Evolutionary conservation across 92 coral and sea anemone genomes (phyloP).

Genomic region (Meandrina meandrites): DNA sequence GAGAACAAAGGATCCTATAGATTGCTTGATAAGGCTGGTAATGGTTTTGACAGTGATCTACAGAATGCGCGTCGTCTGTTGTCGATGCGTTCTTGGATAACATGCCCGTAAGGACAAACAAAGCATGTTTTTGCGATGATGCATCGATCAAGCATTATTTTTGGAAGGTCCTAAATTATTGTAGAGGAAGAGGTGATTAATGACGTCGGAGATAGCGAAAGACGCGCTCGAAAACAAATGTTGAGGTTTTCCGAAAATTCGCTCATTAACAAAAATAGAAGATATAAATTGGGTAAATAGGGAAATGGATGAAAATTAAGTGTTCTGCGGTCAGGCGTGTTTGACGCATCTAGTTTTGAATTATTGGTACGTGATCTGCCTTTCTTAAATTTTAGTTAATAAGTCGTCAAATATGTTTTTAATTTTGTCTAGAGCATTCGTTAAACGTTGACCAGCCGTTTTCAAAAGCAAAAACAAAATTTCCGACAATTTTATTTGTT

Average conservation of each 20-base stretch:
- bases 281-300: slow-evolving; percentile 3
- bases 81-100: not conserved
- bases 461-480: not conserved
- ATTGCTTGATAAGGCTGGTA: not conserved
- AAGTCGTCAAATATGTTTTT: not conserved
- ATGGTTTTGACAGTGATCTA: not conserved
- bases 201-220: not conserved
- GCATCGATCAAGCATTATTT: not conserved
- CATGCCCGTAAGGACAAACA: not conserved
- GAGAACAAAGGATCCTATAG: not conserved
- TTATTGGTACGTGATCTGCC: not conserved
- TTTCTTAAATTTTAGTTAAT: not conserved
- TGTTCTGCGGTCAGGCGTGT: not conserved
- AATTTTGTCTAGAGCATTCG: not conserved
- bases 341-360: not conserved
- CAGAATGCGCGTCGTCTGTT: not conserved
- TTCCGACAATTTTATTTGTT: not conserved
- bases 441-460: not conserved
- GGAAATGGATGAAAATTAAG: slow-evolving; percentile 10
- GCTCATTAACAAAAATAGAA: not conserved
- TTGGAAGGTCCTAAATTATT: slow-evolving; percentile 16
- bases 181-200: slow-evolving; percentile 1
- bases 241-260: not conserved
- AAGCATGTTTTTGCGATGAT: not conserved
- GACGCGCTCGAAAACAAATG: slow-evolving; percentile 6